phyloP scores from a whole-genome alignment of 2,797 vertebrate genomes.

The Microcaecilia unicolor region DNA sequence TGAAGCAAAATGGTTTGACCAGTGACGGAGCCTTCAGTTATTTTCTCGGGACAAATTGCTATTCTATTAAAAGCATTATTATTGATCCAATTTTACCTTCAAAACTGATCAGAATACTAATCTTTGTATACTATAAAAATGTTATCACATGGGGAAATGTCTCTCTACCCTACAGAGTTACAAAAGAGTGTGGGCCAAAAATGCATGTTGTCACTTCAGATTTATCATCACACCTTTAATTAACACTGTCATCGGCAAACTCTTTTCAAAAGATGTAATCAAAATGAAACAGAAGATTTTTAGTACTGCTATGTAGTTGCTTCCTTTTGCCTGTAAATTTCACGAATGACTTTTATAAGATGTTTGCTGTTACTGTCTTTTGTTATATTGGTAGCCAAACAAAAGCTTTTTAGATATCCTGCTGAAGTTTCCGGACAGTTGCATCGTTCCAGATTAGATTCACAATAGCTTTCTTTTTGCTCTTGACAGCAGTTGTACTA shows the following conservation, averaged over 20 bases:
- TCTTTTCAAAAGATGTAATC: not conserved
- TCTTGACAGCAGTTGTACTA: conserved; percentile 24
- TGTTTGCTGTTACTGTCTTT: conserved; percentile 17
- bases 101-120: too few species aligned
- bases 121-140: too few species aligned
- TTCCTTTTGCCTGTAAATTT: conserved; percentile 1
- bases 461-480: conserved; percentile 50
- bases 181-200: too few species aligned
- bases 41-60: too few species aligned
- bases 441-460: conserved; percentile 8
- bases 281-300: not conserved
- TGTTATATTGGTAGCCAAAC: conserved; percentile 16
- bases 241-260: conserved; percentile 7
- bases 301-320: not conserved
- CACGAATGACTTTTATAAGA: conserved; percentile 1
- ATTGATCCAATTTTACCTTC: too few species aligned
- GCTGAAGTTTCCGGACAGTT: conserved; percentile 15
- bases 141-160: not conserved
- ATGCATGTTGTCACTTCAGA: too few species aligned
- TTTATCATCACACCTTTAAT: too few species aligned
- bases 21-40: too few species aligned
- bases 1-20: too few species aligned
- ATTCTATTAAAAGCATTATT: too few species aligned
- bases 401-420: conserved; percentile 30
- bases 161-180: too few species aligned